These are phyloP conservation scores for Antedon mediterranea DNA, from an alignment of 53 echinoderm and acorn worm genomes.

Conservation along the genomic window DNA sequence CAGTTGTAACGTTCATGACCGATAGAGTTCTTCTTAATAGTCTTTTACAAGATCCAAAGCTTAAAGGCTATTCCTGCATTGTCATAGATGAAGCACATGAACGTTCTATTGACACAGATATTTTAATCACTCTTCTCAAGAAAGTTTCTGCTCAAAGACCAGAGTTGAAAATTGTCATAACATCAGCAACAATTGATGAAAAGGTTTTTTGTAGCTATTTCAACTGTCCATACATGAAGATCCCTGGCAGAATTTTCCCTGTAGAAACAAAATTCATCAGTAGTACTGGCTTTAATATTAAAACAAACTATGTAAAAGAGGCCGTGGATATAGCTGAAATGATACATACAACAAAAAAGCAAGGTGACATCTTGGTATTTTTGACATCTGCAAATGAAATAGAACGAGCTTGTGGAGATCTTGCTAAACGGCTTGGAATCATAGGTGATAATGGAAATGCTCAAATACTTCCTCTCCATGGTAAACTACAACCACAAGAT, in stretches of 20 bases:
- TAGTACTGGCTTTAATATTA: neutral
- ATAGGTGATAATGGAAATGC: conserved; percentile 3
- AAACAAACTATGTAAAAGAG: conserved; percentile 14
- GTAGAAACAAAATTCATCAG: conserved; percentile 21
- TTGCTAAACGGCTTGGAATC: conserved; percentile 6
- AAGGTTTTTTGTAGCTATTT: conserved; percentile 21
- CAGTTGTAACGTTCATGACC: conserved; percentile 33
- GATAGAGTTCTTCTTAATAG: conserved; percentile 30
- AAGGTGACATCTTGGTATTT: conserved; percentile 36
- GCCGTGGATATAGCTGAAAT: conserved; percentile 17
- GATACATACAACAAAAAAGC: conserved; percentile 6
- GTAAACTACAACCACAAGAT: conserved; percentile 34
- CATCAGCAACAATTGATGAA: conserved; percentile 38
- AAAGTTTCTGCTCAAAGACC: conserved; percentile 7
- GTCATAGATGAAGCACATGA: conserved; percentile 46
- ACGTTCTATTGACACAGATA: conserved; percentile 38
- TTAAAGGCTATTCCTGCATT: conserved; percentile 17
- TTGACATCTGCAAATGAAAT: conserved; percentile 38
- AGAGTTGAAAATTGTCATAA: conserved; percentile 30
- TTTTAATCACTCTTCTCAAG: conserved; percentile 33
- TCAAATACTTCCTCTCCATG: conserved; percentile 31
- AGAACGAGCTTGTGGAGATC: conserved; percentile 27
- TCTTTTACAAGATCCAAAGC: conserved; percentile 15
- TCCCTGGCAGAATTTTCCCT: conserved; percentile 36
- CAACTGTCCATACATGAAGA: conserved; percentile 7